phyloP scores from a whole-genome alignment of 2,888 invertebrate species.

The Hypolimnas misippus region DNA sequence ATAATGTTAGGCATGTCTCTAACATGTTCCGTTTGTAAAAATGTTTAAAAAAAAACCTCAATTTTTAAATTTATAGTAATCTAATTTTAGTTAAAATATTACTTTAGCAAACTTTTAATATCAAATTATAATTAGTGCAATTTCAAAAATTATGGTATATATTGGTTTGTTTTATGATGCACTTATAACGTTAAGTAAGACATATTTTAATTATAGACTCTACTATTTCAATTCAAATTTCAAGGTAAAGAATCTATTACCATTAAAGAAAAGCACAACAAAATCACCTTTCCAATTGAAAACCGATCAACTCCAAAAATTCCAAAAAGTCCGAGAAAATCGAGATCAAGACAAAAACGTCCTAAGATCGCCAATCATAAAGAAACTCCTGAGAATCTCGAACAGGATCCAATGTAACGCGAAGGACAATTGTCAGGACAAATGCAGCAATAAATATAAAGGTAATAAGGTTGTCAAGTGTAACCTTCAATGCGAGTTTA shows the following conservation, averaged over 20 bases:
- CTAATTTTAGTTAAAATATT: too few species aligned
- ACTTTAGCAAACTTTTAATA: too few species aligned
- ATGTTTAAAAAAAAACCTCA: too few species aligned
- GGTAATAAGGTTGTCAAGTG: conserved; percentile 45
- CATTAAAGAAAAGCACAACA: conserved; percentile 17
- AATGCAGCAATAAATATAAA: conserved; percentile 43
- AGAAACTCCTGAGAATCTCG: conserved; percentile 50
- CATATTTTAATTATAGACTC: too few species aligned
- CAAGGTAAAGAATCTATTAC: conserved; percentile 8
- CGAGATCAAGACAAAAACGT: conserved; percentile 14
- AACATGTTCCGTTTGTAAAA: too few species aligned
- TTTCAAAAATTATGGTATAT: too few species aligned
- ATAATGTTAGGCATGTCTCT: too few species aligned
- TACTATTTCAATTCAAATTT: too few species aligned
- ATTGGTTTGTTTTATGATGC: too few species aligned
- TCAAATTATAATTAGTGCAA: too few species aligned
- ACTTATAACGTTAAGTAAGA: too few species aligned
- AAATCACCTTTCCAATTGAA: conserved; percentile 21
- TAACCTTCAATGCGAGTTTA: conserved; percentile 46
- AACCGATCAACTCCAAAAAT: background rate
- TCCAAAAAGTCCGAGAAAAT: conserved; percentile 17
- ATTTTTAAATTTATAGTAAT: too few species aligned
- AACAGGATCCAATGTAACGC: conserved; percentile 52
- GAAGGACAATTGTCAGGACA: conserved; percentile 51
- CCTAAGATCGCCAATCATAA: conserved; percentile 51